Evolutionary conservation across 2,113 vertebrate genomes (phyloP), one percentile per base, ranked within the genome.

Genomic region (Silurus glanis): DNA sequence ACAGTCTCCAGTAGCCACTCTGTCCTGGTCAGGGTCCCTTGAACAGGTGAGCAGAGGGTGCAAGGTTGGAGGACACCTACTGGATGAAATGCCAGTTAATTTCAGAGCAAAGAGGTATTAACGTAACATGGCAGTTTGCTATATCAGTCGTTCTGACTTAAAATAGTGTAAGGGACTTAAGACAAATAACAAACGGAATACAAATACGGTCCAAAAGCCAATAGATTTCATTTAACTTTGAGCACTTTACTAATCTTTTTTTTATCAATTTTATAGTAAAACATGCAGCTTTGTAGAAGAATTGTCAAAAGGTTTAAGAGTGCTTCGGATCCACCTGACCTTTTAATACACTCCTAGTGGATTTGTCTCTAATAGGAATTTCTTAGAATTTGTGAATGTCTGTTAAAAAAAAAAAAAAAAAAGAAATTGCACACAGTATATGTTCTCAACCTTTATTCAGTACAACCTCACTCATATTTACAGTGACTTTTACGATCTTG

Each of bases 211-310:
- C 4, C 28, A n/a, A 61, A 66, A 80, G 16, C 78, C 16, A 5
- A 45, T 45, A 61, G 28, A 37, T 12, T 12, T 61, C 7, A 2
- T 79, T 10, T 59, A 79, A 79, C 78, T 80, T 61, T 7, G 45
- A 80, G 78, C 78, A 80, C 78, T 80, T 61, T 80, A 80, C 78
- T 61, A 80, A 80, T 61, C 28, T 13, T 45, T 23, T 28, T 80
- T 37, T 37, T 37, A 37, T 37, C 37, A 80, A 61, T 10, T 45
- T 45, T 61, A 7, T 12, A 21, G 19, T 25, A 79, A 78, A 56
- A 56, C 53, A 55, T 14, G 3, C 49, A 17, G 25, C 10, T 58
- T 56, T 37, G 0, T 19, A 53, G 21, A n/a, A 25, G 6, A 55
- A 16, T 37, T 58, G 53, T 58, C 9, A 21, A 25, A 21, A 37